Conservation (phyloP, 2,797 vertebrate species). For the Gallinago stenura region DNA sequence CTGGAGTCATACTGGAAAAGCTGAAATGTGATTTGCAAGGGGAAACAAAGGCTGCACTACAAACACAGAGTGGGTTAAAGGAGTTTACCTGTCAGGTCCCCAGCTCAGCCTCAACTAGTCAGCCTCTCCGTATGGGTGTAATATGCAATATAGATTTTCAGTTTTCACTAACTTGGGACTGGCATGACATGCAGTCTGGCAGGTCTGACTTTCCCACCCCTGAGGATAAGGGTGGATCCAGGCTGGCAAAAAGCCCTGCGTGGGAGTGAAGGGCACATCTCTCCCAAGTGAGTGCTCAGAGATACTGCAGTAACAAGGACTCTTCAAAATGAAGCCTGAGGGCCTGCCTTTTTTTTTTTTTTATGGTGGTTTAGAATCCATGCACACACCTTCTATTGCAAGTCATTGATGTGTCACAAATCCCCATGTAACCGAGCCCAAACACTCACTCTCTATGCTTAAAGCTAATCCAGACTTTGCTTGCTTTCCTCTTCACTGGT, state of each 20-base stretch:
- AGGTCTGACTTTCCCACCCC: background rate
- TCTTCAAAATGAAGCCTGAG: background rate
- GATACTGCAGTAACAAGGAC: background rate
- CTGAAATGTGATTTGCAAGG: background rate
- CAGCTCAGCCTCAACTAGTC: background rate
- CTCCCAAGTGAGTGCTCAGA: rapidly evolving
- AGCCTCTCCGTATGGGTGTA: background rate
- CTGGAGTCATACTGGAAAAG: background rate
- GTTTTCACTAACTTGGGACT: background rate
- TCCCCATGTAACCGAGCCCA: background rate
- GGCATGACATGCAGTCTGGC: background rate
- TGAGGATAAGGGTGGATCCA: background rate
- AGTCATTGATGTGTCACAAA: background rate
- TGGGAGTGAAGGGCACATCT: background rate
- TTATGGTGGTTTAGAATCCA: background rate
- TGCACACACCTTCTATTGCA: background rate
- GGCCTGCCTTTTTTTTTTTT: background rate
- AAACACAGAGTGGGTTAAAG: background rate
- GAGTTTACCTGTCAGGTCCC: background rate
- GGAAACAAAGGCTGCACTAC: background rate
- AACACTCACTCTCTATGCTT: background rate
- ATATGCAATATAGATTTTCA: background rate
- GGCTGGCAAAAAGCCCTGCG: background rate
- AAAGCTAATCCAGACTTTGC: background rate
- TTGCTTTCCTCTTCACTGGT: background rate